Conservation (phyloP, 1,140 invertebrate species). For the Pissodes strobi region DNA sequence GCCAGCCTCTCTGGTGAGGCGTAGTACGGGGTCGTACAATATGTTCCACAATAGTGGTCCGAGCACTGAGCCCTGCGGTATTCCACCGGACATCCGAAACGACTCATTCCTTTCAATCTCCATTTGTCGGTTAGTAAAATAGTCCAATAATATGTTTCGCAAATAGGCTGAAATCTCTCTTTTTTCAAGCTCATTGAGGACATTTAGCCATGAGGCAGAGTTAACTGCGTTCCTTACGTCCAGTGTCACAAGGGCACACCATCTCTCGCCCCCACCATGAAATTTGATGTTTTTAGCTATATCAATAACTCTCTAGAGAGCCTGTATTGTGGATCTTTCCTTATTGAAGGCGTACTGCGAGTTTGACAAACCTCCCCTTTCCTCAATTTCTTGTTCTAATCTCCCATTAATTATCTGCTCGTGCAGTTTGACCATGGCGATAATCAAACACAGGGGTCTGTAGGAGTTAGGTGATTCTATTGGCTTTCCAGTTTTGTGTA, state of each 20-base stretch:
- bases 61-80: slow-evolving; percentile 12
- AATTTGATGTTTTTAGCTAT: slow-evolving; percentile 3
- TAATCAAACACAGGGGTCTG: not conserved
- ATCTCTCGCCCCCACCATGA: slow-evolving; percentile 11
- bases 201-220: slow-evolving; percentile 7
- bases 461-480: too few species aligned
- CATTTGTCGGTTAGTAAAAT: not conserved
- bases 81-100: not conserved
- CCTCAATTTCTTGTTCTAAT: too few species aligned
- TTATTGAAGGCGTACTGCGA: not conserved
- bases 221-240: slow-evolving; percentile 39
- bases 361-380: not conserved
- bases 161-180: not conserved
- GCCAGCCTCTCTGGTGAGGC: not conserved
- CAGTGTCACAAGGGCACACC: slow-evolving; percentile 21
- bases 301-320: too few species aligned
- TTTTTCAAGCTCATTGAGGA: slow-evolving; percentile 10
- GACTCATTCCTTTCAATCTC: not conserved
- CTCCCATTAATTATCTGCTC: not conserved
- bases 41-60: slow-evolving; percentile 3
- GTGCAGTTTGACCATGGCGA: not conserved
- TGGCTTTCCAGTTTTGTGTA: too few species aligned
- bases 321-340: not conserved
- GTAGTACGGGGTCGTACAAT: not conserved
- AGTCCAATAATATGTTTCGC: not conserved